Evolutionary conservation across 2,113 vertebrate genomes (phyloP).

Genomic region (Eurypyga helias): DNA sequence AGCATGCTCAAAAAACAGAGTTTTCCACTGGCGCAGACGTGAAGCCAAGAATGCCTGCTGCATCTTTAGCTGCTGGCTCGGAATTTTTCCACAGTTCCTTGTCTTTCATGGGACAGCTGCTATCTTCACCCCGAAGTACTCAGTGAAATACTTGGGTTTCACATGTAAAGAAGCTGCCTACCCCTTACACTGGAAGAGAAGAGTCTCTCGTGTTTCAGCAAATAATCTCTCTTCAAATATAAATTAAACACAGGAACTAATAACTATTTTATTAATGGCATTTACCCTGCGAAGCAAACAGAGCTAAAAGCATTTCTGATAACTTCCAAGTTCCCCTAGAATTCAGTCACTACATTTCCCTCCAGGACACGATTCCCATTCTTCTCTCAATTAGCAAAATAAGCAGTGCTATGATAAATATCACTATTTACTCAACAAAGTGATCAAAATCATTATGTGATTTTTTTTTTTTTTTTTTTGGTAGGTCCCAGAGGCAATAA

Average conservation of each 20-base stretch:
- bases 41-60: neutral
- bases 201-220: neutral
- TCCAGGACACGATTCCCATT: slow-evolving; percentile 21
- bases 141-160: neutral
- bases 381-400: slow-evolving; percentile 77
- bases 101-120: neutral
- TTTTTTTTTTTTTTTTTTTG: slow-evolving; percentile 18
- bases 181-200: neutral
- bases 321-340: neutral
- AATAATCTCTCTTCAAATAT: neutral
- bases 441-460: slow-evolving; percentile 65
- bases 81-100: neutral
- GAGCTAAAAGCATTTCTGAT: neutral
- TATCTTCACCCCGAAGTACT: neutral
- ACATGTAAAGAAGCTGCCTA: neutral
- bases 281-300: neutral
- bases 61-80: neutral
- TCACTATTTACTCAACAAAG: slow-evolving; percentile 75
- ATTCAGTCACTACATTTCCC: neutral
- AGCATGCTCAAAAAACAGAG: neutral
- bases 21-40: neutral
- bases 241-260: neutral
- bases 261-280: neutral
- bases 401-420: slow-evolving; percentile 79
- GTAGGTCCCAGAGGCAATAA: slow-evolving; percentile 68